Evolutionary conservation across 2,113 vertebrate genomes (phyloP).

Genomic region (Psittacus erithacus): DNA sequence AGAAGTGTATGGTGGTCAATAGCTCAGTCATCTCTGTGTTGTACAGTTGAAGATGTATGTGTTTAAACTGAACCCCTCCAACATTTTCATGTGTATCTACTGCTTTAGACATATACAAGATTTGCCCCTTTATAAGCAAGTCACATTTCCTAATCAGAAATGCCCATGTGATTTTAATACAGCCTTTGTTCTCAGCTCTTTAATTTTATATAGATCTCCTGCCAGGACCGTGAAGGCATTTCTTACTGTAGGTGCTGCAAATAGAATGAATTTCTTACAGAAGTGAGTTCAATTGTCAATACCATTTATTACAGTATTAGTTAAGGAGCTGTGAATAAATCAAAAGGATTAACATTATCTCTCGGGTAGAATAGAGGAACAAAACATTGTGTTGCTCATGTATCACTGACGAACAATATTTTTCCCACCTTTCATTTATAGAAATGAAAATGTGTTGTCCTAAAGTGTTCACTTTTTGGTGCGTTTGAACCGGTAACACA

Average conservation of each 20-base stretch:
- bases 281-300: conserved; percentile 38
- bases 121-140: not conserved
- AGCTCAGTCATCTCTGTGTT: not conserved
- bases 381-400: conserved; percentile 14
- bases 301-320: conserved; percentile 60
- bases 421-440: not conserved
- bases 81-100: not conserved
- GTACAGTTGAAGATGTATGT: not conserved
- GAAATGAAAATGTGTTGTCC: not conserved
- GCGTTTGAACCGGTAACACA: not conserved
- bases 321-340: conserved; percentile 54
- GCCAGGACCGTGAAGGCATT: conserved; percentile 46
- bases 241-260: conserved; percentile 35
- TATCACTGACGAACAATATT: conserved; percentile 17
- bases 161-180: conserved; percentile 38
- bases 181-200: conserved; percentile 55
- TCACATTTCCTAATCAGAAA: not conserved
- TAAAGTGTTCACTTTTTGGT: not conserved
- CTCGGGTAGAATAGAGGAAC: not conserved
- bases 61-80: not conserved
- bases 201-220: conserved; percentile 63
- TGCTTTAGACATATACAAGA: not conserved
- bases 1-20: not conserved
- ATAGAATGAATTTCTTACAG: conserved; percentile 35
- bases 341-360: conserved; percentile 60